Conservation (phyloP, 2,797 vertebrate species). For the Orientallactaga sibirica region DNA sequence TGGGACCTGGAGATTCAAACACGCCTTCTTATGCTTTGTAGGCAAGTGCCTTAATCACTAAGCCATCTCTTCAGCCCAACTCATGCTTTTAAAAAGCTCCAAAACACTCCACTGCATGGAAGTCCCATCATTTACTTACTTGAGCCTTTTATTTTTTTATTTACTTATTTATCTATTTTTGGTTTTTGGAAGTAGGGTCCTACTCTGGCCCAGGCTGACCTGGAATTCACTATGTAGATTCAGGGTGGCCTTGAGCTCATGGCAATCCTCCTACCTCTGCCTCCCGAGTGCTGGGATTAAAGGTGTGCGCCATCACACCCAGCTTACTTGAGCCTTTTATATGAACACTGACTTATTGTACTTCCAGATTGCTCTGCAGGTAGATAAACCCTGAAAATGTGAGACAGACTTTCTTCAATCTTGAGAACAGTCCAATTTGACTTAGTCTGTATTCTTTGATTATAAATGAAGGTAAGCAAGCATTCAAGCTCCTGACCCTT, state of each 20-base stretch:
- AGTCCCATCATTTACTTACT: neutral
- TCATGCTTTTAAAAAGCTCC: slow-evolving; percentile 1
- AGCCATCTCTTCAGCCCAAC: too few relatives aligned
- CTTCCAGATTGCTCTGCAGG: neutral
- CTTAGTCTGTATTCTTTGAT: neutral
- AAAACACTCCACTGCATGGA: neutral
- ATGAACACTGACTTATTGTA: neutral
- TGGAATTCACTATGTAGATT: too few relatives aligned
- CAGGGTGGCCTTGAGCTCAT: too few relatives aligned
- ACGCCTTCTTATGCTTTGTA: too few relatives aligned
- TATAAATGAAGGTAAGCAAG: neutral
- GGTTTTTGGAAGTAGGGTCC: too few relatives aligned
- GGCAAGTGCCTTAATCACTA: too few relatives aligned
- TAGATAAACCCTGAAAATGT: neutral
- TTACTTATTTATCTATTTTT: too few relatives aligned
- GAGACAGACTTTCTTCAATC: neutral
- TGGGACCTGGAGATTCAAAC: too few relatives aligned
- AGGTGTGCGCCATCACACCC: too few relatives aligned
- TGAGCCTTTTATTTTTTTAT: neutral
- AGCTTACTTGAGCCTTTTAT: neutral
- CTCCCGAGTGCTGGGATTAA: too few relatives aligned
- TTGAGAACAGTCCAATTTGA: neutral
- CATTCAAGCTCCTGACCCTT: neutral
- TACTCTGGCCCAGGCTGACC: too few relatives aligned
- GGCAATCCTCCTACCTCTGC: too few relatives aligned